A percentile compares a stretch with the other conserved stretches of the same genome.
Evolutionary conservation across 37 sponge, comb jelly and placozoan genomes (phyloP).

Genomic region (Cladorhizidae sp.): DNA sequence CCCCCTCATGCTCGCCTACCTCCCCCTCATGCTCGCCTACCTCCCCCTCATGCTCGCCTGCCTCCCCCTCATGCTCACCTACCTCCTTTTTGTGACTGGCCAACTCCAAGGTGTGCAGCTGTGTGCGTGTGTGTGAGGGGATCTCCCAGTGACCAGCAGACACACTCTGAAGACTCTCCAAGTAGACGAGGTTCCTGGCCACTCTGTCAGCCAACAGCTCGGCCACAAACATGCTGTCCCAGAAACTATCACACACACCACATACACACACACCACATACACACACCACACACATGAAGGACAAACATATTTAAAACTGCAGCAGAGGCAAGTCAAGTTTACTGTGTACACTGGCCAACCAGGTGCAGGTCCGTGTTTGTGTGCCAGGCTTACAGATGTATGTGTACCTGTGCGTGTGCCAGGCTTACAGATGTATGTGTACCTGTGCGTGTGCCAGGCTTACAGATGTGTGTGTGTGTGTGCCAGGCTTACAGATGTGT

Average conservation of each 20-base stretch:
- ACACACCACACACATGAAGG: not conserved
- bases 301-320: no score
- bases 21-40: not conserved
- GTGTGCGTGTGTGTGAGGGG: not conserved
- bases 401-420: no score
- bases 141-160: constrained; percentile 7
- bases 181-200: constrained; percentile 52
- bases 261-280: not conserved
- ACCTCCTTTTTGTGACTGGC: constrained; percentile 65
- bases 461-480: no score
- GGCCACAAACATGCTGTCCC: constrained; percentile 19
- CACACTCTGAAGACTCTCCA: constrained; percentile 24
- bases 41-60: not conserved
- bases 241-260: constrained; percentile 29
- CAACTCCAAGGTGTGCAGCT: constrained; percentile 23
- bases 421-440: no score
- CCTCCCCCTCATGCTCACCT: not conserved
- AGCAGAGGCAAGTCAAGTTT: no score
- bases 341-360: no score
- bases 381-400: no score
- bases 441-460: no score
- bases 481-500: no score
- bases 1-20: not conserved
- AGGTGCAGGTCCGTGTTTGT: no score
- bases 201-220: constrained; percentile 13